Evolutionary conservation across 2,113 vertebrate genomes (phyloP), one percentile per base, ranked within the genome.

Genomic region (Gracilinanus agilis): DNA sequence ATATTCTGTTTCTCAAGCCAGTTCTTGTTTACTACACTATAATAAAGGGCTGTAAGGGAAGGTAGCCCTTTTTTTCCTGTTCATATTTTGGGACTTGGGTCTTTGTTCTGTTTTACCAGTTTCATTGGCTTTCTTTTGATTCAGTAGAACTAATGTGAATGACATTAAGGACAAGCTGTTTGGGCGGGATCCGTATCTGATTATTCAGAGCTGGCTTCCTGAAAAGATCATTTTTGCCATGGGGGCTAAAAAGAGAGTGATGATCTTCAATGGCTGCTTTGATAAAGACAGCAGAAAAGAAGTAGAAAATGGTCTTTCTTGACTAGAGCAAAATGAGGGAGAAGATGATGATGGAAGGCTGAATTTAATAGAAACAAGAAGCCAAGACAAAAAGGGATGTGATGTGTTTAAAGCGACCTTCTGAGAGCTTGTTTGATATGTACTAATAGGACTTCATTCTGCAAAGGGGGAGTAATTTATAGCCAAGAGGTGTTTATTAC

Each of bases 401-500:
- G 4, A 0, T 3, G 53, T 44, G 54, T 94, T 90, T 92, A 34
- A 12, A 95, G 95, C 92, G 92, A 75, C 21, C 0, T 44, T 88
- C 56, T 53, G 54, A 54, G 75, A 34, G 9, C 61, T 34, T 5
- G 0, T 12, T 91, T 34, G 93, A 56, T 61, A 53, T 90, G 94
- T 34, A 91, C 92, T 24, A 54, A 92, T 92, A 55, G 54, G 88
- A 44, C 89, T 55, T 55, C 61, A 23, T 55, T 55, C 90, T 16
- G 0, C 1, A 12, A 24, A 55, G 24, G 29, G 29, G 19, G 54
- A n/a, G 89, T 2, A 55, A 94, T 90, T 88, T 23, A 19, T 75
- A 40, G 93, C 56, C 93, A 1, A 0, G 55, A 94, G 95, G 95
- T 94, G 93, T 96, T 96, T 95, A 95, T 88, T 91, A 96, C 96